Evolutionary conservation across 2,113 vertebrate species (phyloP).

Genomic region (Tragelaphus buxtoni): DNA sequence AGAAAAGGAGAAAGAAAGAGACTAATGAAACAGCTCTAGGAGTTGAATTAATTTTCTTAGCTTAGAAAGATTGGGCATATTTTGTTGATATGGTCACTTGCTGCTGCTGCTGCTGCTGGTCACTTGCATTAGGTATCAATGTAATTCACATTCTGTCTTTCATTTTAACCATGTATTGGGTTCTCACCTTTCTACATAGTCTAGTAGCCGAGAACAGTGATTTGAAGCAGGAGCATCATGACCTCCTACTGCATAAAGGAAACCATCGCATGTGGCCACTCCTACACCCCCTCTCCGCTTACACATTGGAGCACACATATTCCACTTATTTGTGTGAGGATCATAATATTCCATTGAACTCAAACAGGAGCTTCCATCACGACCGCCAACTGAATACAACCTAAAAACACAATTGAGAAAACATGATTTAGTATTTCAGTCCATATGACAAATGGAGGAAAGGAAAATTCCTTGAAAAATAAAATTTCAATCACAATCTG

Average conservation of each 20-base stretch:
- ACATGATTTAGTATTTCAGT: background rate
- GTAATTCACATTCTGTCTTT: background rate
- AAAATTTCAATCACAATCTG: background rate
- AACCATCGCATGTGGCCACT: constrained; percentile 84
- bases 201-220: constrained; percentile 82
- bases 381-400: constrained; percentile 86
- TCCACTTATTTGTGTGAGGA: constrained; percentile 87
- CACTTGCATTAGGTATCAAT: background rate
- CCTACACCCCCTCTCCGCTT: constrained; percentile 86
- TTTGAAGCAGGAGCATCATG: constrained; percentile 86
- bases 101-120: background rate
- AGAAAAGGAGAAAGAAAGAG: background rate
- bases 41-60: background rate
- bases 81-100: background rate
- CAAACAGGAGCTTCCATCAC: constrained; percentile 86
- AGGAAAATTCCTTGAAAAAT: background rate
- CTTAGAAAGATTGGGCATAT: background rate
- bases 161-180: too few relatives aligned
- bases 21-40: background rate
- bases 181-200: constrained; percentile 85
- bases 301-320: constrained; percentile 86
- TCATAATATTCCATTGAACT: constrained; percentile 88
- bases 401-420: constrained; percentile 68
- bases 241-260: constrained; percentile 86
- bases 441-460: background rate